Base-by-base conservation (phyloP, 2,113 vertebrate species). In the Lepus americanus region DNA sequence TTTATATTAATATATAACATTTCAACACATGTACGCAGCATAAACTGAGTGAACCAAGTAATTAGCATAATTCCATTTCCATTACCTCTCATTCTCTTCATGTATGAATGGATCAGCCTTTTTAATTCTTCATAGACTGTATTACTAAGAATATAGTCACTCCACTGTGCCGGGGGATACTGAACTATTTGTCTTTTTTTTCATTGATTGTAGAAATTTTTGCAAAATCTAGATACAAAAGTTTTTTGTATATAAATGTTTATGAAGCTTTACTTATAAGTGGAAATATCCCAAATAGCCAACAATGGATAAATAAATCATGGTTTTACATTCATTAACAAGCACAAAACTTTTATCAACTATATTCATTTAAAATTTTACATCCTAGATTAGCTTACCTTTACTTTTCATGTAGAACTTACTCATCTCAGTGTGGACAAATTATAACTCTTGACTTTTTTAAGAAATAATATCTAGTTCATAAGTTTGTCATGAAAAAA, bases 371-470 rank as follows among this genome's bases (percentile, higher is more conserved):
- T 59, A 53, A 85, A 90, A 81, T 94, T 76, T 92, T 23, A 92
- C 87, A 84, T 88, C 53, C 77, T 90, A 83, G 14, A 53, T 29
- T 76, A 79, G 23, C 1, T 88, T 73, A 1, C 53, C 77, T 90
- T 89, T 69, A 73, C 10, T 72, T 95, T 96, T 87, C 63, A 82
- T 44, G 85, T 11, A 31, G 5, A 74, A 78, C 3, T 9, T 94
- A 84, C 72, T 87, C 9, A 87, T 55, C 55, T 94, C 81, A 92
- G 86, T 22, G 0, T 25, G 63, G 23, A 70, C 10, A 69, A 66
- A 92, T 88, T 25, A 70, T 63, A n/a, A 80, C 63, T 92, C 16
- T 89, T 96, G 7, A 92, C 7, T 23, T 90, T 87, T 63, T 94
- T 97, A 88, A 91, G 39, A 92, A 59, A 74, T 51, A 86, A 1